Evolutionary conservation across 2,113 vertebrate species (phyloP), one percentile per base, ranked within the genome.

Genomic region (Ochotona princeps): DNA sequence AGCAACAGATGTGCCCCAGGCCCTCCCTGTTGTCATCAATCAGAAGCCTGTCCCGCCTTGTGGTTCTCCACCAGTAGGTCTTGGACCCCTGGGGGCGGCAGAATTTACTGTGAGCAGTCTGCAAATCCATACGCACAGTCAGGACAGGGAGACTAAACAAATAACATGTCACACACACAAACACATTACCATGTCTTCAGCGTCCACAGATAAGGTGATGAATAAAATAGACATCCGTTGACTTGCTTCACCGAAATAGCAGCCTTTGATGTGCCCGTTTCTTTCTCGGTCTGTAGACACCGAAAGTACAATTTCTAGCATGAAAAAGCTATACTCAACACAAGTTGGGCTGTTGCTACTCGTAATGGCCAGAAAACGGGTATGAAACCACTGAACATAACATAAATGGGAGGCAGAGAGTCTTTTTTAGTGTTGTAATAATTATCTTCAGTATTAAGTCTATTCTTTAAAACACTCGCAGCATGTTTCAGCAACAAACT

Each of bases 111-210:
- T 83, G 82, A 93, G 81, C 51, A 28, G 44, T 35, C 95, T 95
- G 84, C 74, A 91, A 92, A 85, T 66, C 92, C 93, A 95, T 74
- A 91, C 79, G 85, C 83, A 90, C 96, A 75, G 61, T 70, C 82
- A 90, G 60, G 66, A 44, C 70, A 20, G 28, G 61, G 82, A 97
- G 95, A 96, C 96, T 94, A 96, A 96, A 97, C 93, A 97, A 97
- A 97, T 87, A 96, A 72, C 20, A 61, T 93, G 87, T 93, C 94
- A 91, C 28, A 74, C 25, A 84, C 79, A 89, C 86, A 76, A 57
- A 2, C 65, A 91, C 38, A 57, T 57, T 49, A 32, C 70, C 90
- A 66, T 93, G 92, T 90, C 87, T 84, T 86, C 44, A 82, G 91
- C 70, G 78, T 92, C 93, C 95, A 4, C 61, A 82, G 81, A 83